Conservation (phyloP, 2,113 vertebrate species). For the Chlorodrepanis virens region DNA sequence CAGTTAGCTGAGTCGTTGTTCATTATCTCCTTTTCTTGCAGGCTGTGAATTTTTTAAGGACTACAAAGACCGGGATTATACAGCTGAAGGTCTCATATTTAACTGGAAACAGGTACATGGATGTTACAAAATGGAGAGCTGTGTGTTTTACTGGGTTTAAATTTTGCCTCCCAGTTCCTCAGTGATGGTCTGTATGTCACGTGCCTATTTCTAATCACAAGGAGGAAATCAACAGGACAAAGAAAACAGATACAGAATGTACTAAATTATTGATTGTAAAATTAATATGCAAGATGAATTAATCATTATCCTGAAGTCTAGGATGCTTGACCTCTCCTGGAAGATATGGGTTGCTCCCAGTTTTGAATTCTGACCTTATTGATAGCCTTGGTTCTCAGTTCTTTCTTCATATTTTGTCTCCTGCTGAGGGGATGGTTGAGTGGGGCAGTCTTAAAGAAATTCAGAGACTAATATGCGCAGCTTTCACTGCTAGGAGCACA, state of each 20-base stretch:
- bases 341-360: not conserved
- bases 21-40: slow-evolving; percentile 67
- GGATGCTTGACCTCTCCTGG: not conserved
- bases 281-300: not conserved
- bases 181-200: fast-evolving
- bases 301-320: not conserved
- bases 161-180: not conserved
- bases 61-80: slow-evolving; percentile 96
- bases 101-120: slow-evolving; percentile 98
- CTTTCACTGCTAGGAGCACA: not conserved
- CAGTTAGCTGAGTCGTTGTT: not conserved
- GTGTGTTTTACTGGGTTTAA: not conserved
- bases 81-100: slow-evolving; percentile 94
- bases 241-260: not conserved
- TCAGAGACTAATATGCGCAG: not conserved
- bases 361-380: not conserved
- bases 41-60: slow-evolving; percentile 99
- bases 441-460: not conserved
- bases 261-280: not conserved
- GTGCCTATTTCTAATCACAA: not conserved
- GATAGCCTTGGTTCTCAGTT: not conserved
- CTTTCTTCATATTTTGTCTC: not conserved
- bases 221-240: not conserved
- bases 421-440: not conserved
- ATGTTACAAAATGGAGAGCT: not conserved